A percentile compares a stretch with the other conserved stretches of the same genome.
Evolutionary conservation across 2,888 invertebrate genomes (phyloP).

Genomic region (Pristionchus maxplancki): DNA sequence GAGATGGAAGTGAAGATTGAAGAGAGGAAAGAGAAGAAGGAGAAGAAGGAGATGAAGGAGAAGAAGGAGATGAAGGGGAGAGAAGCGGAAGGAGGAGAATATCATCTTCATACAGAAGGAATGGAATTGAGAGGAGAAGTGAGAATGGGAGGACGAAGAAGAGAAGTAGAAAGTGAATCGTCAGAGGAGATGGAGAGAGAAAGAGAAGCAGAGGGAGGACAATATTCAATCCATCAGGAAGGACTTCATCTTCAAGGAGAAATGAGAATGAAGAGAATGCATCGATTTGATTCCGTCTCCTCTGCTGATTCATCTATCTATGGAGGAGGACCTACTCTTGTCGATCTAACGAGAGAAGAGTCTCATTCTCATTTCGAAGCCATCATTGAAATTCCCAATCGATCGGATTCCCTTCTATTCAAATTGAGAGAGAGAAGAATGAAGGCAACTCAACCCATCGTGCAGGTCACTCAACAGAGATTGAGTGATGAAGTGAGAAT

Average conservation of each 20-base stretch:
- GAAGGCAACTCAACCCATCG: constrained; percentile 41
- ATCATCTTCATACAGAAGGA: constrained; percentile 64
- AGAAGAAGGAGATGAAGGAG: not conserved
- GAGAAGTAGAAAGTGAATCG: constrained; percentile 63
- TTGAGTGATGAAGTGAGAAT: constrained; percentile 37
- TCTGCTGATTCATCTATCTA: constrained; percentile 51
- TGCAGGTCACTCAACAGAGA: constrained; percentile 18
- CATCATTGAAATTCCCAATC: constrained; percentile 71
- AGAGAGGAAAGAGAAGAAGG: not conserved
- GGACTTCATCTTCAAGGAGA: constrained; percentile 64
- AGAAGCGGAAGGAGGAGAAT: constrained; percentile 58
- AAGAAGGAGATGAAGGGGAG: constrained; percentile 23
- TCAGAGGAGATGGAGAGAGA: constrained; percentile 60
- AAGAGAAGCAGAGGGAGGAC: constrained; percentile 68
- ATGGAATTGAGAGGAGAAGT: constrained; percentile 67
- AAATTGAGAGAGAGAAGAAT: constrained; percentile 43
- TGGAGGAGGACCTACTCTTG: constrained; percentile 65
- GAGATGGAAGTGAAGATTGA: constrained; percentile 53
- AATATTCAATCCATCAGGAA: constrained; percentile 63
- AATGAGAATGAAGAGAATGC: constrained; percentile 51
- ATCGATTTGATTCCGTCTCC: constrained; percentile 52
- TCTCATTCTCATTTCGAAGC: constrained; percentile 71
- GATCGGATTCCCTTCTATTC: constrained; percentile 54
- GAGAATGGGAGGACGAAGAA: constrained; percentile 58
- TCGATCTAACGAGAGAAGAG: constrained; percentile 73